Base-by-base conservation (phyloP, 2,888 invertebrate genomes). In the Thera obeliscata region DNA sequence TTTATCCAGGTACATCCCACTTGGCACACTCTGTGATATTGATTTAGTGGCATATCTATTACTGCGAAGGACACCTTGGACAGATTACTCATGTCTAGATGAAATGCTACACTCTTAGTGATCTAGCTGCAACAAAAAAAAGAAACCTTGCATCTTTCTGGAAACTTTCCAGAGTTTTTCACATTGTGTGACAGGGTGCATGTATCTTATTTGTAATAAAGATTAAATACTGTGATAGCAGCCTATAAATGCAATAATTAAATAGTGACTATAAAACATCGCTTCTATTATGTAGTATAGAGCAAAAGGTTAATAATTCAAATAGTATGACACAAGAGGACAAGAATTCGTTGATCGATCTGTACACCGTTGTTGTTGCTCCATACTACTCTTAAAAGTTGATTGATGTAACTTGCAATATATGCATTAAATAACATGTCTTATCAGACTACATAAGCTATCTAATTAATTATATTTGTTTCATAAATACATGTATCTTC, bases 111-210 rank as follows among this genome's bases (percentile, higher is more conserved):
- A 81, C 76, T 72, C 41, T 77, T 80, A 80, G 78, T 69, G 74
- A 78, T 76, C 73, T 82, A 81, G 83, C 70, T 78, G 80, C 77
- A 81, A 75, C 73, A 62, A 67, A 68, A 76, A 22, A 76, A 76
- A 66, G 41, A 49, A 56, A 43, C 38, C n/a, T 66, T 48, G 33
- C 54, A 54, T 52, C 35, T 41, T 56, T 78, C 76, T 75, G 71
- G 66, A 67, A 64, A 65, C 57, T 56, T 43, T 62, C 35, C 69
- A 73, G 61, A 71, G 56, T 63, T 71, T 46, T 78, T 87, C 91
- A 92, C 91, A 93, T 87, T 86, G 93, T 93, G 93, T 93, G 93
- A 90, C 93, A 90, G 91, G 90, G 87, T 90, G 91, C 92, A 92
- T 93, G 93, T 92, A 92, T 92, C 90, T 75, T 22, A 22, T 22